phyloP scores from a whole-genome alignment of 2,888 invertebrate species.

The Eumerus sabulonum region DNA sequence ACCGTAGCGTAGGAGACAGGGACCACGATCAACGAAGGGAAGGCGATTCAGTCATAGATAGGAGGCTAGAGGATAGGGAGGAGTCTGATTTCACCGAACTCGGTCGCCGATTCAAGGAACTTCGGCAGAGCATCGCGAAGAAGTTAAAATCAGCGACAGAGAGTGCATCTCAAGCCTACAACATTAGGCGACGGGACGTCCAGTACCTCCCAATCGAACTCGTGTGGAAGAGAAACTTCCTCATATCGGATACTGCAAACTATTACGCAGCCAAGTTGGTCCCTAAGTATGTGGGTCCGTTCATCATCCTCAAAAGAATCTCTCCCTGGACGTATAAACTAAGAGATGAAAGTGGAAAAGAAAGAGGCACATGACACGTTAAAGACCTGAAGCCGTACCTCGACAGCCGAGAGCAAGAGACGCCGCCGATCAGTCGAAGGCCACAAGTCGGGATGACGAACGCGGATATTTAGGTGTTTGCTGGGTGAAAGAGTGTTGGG shows the following conservation, averaged over 20 bases:
- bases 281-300: constrained; percentile 10
- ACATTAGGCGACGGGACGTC: background rate
- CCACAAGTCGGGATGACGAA: too few species aligned
- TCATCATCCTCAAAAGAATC: background rate
- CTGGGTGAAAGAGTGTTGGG: too few species aligned
- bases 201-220: constrained; percentile 16
- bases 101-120: background rate
- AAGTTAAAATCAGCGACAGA: constrained; percentile 1
- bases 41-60: too few species aligned
- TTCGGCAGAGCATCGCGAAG: background rate
- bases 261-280: background rate
- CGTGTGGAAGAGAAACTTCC: constrained; percentile 9
- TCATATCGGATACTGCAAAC: constrained; percentile 9
- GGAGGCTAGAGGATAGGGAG: too few species aligned
- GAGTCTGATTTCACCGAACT: background rate
- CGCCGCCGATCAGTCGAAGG: too few species aligned
- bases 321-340: constrained; percentile 14
- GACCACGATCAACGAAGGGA: too few species aligned
- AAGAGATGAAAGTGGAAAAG: background rate
- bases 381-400: constrained; percentile 11
- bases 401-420: background rate
- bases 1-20: too few species aligned
- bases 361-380: constrained; percentile 5
- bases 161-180: background rate
- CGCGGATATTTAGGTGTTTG: too few species aligned